Base-by-base conservation (phyloP, 2,113 vertebrate genomes). In the Poicephalus gulielmi region DNA sequence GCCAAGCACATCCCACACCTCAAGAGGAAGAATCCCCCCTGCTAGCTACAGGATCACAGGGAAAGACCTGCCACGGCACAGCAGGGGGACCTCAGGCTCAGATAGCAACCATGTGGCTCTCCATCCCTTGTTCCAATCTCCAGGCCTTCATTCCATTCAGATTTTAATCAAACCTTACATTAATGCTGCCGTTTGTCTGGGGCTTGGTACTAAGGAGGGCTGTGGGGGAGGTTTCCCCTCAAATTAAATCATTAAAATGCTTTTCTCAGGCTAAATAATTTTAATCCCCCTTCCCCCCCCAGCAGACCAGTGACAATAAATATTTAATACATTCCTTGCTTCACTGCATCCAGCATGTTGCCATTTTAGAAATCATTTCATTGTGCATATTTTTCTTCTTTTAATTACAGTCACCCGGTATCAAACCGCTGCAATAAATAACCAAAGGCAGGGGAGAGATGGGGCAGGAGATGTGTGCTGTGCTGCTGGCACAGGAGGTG, bases 161-260 rank as follows among this genome's bases (percentile, higher is more conserved):
- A 49, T 92, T 95, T 92, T 91, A 97, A 84, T 92, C 93, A 91
- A 92, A 75, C 60, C 70, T 95, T 93, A 69, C 63, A 85, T 68
- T 83, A 80, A 80, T 35, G 44, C 57, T 86, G 92, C 55, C 60
- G 35, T 89, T 91, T 90, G 88, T 90, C 85, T 80, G 75, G 77
- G 84, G 50, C 55, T 93, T 73, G 81, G 46, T 37, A 74, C 50
- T 93, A 86, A 92, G 88, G 46, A 97, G 88, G 69, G 64, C 49
- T 70, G 67, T 79, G 83, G 81, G 74, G 86, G 81, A 83, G 74
- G 77, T 62, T 93, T 57, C 49, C 83, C 74, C 87, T 92, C 70
- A 93, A 90, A 94, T 95, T 96, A 95, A 97, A 97, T 97, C 96
- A 97, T 97, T 96, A 90, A 97, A 96, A 92, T 88, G 86, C 60